Evolutionary conservation across 2,797 vertebrate species (phyloP).

Genomic region (Pteronotus mesoamericanus): DNA sequence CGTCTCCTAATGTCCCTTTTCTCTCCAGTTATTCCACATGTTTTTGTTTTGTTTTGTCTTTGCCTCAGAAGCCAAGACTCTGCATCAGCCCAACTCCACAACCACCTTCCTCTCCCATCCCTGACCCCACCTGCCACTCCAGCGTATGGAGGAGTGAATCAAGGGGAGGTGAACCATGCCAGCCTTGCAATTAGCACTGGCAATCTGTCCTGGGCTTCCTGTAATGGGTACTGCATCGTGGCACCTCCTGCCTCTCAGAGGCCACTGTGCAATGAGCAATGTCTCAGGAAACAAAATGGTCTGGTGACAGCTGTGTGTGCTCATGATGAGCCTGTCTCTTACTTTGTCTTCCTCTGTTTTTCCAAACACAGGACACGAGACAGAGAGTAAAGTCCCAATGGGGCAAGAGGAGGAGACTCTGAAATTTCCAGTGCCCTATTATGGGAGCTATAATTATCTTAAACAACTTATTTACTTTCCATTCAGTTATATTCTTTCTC

Average conservation of each 20-base stretch:
- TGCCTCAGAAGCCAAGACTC: not conserved
- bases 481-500: not conserved
- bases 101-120: not conserved
- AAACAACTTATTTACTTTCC: slow-evolving; percentile 14
- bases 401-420: not conserved
- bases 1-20: not conserved
- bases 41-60: not conserved
- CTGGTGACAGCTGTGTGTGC: slow-evolving; percentile 26
- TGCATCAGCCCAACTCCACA: not conserved
- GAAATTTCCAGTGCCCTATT: not conserved
- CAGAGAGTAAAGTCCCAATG: not conserved
- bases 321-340: not conserved
- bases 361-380: not conserved
- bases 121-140: not conserved
- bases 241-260: not conserved
- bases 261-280: not conserved
- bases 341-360: not conserved
- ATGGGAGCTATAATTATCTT: not conserved
- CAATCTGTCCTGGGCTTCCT: not conserved
- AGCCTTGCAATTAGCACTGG: not conserved
- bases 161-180: not conserved
- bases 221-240: not conserved
- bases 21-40: not conserved
- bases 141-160: not conserved
- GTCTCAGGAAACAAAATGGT: not conserved